Conservation (phyloP, 2,797 vertebrate species). For the Smutsia gigantea region DNA sequence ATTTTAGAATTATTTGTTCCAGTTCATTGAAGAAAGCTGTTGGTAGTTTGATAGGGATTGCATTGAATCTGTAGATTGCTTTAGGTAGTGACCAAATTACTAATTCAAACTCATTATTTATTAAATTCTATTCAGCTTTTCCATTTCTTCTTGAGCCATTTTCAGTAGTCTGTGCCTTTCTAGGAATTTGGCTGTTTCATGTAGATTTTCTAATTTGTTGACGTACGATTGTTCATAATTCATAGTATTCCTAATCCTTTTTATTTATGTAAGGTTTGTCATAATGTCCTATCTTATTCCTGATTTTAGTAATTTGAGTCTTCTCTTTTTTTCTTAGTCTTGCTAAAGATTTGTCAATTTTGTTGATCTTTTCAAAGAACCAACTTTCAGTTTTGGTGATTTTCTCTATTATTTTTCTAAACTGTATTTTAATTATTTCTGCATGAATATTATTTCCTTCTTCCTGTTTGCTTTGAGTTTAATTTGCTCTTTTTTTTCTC, state of each 20-base stretch:
- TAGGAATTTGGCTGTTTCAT: background rate
- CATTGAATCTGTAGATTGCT: too few species aligned
- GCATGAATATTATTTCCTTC: background rate
- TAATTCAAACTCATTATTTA: background rate
- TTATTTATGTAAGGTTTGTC: background rate
- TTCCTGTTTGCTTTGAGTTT: too few species aligned
- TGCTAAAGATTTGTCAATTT: background rate
- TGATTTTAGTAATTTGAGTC: background rate
- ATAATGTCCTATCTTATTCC: background rate
- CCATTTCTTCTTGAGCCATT: background rate
- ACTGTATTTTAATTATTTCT: background rate
- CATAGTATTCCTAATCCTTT: background rate
- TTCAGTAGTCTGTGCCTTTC: background rate
- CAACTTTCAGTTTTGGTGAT: background rate
- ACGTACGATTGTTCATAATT: background rate
- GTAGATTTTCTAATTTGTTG: background rate
- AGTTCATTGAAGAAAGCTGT: too few species aligned
- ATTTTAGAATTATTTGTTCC: too few species aligned
- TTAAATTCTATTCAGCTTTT: background rate
- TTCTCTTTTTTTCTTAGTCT: background rate
- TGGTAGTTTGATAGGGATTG: too few species aligned
- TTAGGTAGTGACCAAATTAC: background rate
- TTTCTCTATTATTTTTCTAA: background rate
- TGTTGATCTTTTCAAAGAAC: background rate
- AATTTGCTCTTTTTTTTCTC: too few species aligned